Percentiles rank a stretch among this genome's conserved stretches.
Evolutionary conservation across 2,797 vertebrate genomes (phyloP).

Genomic region (Propithecus deckenii): DNA sequence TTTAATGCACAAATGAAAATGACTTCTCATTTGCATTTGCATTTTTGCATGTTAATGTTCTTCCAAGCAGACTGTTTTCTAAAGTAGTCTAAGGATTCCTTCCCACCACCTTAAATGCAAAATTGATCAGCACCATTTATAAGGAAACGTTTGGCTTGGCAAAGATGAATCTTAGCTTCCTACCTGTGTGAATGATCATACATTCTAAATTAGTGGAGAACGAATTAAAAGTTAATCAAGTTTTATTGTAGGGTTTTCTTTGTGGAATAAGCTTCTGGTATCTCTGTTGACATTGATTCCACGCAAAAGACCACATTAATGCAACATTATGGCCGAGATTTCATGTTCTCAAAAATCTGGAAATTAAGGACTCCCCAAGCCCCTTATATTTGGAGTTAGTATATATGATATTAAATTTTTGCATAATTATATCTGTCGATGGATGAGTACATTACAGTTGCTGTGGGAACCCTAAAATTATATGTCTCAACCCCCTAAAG

Average conservation of each 20-base stretch:
- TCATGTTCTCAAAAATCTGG: conserved; percentile 51
- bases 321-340: conserved; percentile 47
- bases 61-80: conserved; percentile 41
- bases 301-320: conserved; percentile 59
- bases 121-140: conserved; percentile 21
- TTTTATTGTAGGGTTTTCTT: conserved; percentile 53
- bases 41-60: conserved; percentile 40
- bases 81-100: conserved; percentile 14
- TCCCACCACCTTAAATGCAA: background rate
- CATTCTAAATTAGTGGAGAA: background rate
- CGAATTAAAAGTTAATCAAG: conserved; percentile 44
- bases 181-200: background rate
- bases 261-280: conserved; percentile 12
- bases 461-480: conserved; percentile 67
- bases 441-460: conserved; percentile 72
- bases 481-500: conserved; percentile 71
- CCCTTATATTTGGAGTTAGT: conserved; percentile 73
- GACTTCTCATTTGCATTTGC: conserved; percentile 10
- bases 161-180: conserved; percentile 27
- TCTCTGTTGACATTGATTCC: conserved; percentile 39
- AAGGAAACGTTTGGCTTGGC: conserved; percentile 36
- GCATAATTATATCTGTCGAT: conserved; percentile 66
- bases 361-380: conserved; percentile 66
- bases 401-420: conserved; percentile 73
- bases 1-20: conserved; percentile 44